These are phyloP conservation scores for Drosophila sulfurigaster DNA, from an alignment of 1,140 invertebrate species.

Conservation along the genomic window DNA sequence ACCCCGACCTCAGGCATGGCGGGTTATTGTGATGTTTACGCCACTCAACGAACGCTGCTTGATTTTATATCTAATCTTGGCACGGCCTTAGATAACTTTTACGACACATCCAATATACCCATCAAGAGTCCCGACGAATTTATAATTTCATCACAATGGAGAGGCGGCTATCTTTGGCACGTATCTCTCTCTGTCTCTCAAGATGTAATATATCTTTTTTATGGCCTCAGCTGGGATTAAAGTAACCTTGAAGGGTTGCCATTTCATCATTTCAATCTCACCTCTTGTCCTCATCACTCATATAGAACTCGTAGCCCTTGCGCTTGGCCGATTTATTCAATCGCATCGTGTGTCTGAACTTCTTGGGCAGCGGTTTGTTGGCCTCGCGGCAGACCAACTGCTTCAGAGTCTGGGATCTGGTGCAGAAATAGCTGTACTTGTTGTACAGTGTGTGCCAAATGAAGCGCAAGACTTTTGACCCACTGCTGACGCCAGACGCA, in stretches of 20 bases:
- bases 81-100: slow-evolving; percentile 53
- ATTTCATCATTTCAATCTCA: slow-evolving; percentile 37
- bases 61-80: slow-evolving; percentile 67
- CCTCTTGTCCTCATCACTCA: slow-evolving; percentile 87
- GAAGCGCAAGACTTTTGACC: slow-evolving; percentile 73
- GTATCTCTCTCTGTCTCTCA: neutral
- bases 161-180: slow-evolving; percentile 11
- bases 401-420: slow-evolving; percentile 63
- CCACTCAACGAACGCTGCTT: slow-evolving; percentile 19
- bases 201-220: slow-evolving; percentile 6
- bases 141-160: slow-evolving; percentile 66
- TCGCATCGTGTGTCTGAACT: slow-evolving; percentile 72
- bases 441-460: slow-evolving; percentile 76
- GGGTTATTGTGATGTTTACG: slow-evolving; percentile 52
- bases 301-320: slow-evolving; percentile 86
- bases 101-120: slow-evolving; percentile 40
- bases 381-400: slow-evolving; percentile 71
- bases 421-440: slow-evolving; percentile 72
- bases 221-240: slow-evolving; percentile 6
- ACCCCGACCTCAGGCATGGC: slow-evolving; percentile 24
- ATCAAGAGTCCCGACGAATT: slow-evolving; percentile 31
- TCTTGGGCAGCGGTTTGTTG: slow-evolving; percentile 80
- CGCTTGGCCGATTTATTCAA: slow-evolving; percentile 84
- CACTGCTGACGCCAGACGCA: slow-evolving; percentile 45
- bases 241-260: slow-evolving; percentile 4